Evolutionary conservation across 2,113 vertebrate genomes (phyloP).

Genomic region (Tenrec ecaudatus): DNA sequence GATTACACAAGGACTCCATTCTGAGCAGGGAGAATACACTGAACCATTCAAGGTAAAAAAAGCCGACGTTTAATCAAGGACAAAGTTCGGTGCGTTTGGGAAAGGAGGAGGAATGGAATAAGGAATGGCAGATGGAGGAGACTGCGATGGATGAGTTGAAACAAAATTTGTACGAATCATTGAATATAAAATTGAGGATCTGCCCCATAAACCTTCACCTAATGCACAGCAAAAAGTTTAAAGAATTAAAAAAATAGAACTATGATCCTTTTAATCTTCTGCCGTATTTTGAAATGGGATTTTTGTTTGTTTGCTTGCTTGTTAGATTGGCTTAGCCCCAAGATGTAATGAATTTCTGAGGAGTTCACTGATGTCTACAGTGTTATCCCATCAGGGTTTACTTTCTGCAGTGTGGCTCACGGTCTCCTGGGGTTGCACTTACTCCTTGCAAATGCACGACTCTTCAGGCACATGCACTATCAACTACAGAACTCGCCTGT

Average conservation of each 20-base stretch:
- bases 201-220: no score
- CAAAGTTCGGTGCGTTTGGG: no score
- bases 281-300: background rate
- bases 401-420: conserved; percentile 44
- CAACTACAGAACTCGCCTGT: conserved; percentile 53
- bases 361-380: background rate
- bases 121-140: no score
- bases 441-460: conserved; percentile 38
- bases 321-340: background rate
- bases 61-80: no score
- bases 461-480: conserved; percentile 45
- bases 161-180: no score
- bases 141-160: no score
- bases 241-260: background rate
- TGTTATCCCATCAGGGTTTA: conserved; percentile 49
- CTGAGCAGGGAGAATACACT: background rate
- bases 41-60: background rate
- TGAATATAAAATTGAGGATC: no score
- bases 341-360: conserved; percentile 29
- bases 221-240: no score
- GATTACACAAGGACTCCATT: background rate
- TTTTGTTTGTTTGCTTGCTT: no score
- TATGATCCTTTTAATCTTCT: background rate
- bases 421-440: conserved; percentile 17
- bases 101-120: no score